Evolutionary conservation across 2,797 vertebrate species (phyloP).

Genomic region (Dicrostonyx torquatus): DNA sequence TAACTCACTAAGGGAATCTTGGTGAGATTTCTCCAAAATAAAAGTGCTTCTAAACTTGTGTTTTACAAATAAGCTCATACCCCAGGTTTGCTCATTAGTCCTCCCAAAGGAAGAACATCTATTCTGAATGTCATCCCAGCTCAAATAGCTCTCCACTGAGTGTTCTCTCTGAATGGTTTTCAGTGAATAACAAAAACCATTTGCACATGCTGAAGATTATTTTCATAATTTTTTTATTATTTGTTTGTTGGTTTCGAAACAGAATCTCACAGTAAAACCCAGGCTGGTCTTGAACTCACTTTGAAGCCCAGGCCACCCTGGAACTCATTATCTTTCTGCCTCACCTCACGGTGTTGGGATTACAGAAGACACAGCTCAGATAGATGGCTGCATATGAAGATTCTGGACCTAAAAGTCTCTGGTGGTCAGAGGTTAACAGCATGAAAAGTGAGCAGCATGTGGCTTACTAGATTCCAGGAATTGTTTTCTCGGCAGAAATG

Average conservation of each 20-base stretch:
- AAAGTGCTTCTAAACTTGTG: neutral
- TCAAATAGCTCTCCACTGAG: neutral
- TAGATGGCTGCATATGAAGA: neutral
- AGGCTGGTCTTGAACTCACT: neutral
- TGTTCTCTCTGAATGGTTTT: neutral
- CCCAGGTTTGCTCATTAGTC: neutral
- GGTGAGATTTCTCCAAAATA: neutral
- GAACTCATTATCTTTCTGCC: neutral
- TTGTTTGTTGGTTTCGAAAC: neutral
- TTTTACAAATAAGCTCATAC: neutral
- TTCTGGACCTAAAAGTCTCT: neutral
- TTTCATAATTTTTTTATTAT: neutral
- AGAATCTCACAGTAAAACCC: neutral
- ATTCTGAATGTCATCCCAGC: neutral
- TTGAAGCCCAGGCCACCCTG: neutral
- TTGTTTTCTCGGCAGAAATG: neutral
- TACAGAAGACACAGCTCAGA: neutral
- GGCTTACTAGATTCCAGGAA: neutral
- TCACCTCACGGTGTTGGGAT: neutral
- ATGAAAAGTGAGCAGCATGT: neutral
- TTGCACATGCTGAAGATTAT: neutral
- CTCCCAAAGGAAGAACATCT: neutral
- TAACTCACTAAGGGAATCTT: neutral
- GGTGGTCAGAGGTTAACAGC: neutral
- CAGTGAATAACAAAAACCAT: neutral